These are phyloP conservation scores for Folsomia manolachei DNA, from an alignment of 2,888 invertebrate species.

Conservation along the genomic window DNA sequence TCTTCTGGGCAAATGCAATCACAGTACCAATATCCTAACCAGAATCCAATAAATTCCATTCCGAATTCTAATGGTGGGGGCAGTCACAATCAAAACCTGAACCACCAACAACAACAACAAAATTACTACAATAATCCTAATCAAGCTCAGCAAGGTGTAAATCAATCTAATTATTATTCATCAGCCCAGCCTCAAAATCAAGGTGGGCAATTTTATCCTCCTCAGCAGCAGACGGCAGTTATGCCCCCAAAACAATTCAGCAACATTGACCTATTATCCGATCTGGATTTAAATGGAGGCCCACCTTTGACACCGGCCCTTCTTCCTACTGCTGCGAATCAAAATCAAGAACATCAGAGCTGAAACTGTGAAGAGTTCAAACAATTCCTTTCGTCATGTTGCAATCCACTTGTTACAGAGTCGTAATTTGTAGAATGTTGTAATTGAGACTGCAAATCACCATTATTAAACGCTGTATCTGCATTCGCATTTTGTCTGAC, in stretches of 20 bases:
- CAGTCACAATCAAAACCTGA: background rate
- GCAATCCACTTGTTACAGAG: background rate
- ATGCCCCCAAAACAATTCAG: background rate
- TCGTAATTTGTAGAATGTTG: background rate
- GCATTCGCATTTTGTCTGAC: background rate
- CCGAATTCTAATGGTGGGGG: background rate
- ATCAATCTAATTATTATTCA: background rate
- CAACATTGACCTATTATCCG: constrained; percentile 32
- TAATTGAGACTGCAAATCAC: background rate
- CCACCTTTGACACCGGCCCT: constrained; percentile 29
- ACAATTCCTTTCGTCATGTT: background rate
- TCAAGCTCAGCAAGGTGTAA: background rate
- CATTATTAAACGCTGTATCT: background rate
- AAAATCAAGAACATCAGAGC: background rate
- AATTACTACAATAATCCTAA: background rate
- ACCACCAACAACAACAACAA: background rate
- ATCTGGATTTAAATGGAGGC: constrained; percentile 31
- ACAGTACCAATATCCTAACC: background rate
- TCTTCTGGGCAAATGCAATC: too few species aligned
- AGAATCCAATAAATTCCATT: background rate
- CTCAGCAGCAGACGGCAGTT: background rate
- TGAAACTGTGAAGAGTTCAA: background rate
- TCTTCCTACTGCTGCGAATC: background rate
- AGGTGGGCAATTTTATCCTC: background rate
- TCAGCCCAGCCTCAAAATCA: background rate